Percentiles rank a stretch among this genome's conserved stretches.
Conservation (phyloP, 2,888 invertebrate genomes). For the Tridacna gigas region DNA sequence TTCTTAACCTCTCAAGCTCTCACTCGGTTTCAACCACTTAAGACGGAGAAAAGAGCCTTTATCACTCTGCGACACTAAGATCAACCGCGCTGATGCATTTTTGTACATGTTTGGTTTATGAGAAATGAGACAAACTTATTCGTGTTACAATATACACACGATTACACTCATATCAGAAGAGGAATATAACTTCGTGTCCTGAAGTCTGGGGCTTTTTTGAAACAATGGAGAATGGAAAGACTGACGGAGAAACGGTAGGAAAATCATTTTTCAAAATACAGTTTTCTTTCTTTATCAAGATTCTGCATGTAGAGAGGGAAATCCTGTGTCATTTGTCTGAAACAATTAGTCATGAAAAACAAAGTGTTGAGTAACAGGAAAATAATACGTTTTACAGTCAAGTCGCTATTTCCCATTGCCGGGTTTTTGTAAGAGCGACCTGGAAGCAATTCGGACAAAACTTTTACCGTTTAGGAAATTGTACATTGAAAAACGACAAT, state of each 20-base stretch:
- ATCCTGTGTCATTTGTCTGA: background rate
- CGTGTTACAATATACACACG: background rate
- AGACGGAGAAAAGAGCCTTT: constrained; percentile 47
- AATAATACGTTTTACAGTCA: constrained; percentile 48
- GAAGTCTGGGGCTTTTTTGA: constrained; percentile 6
- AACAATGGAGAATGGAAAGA: constrained; percentile 16
- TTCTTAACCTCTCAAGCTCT: constrained; percentile 30
- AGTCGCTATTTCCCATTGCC: constrained; percentile 58
- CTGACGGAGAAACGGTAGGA: constrained; percentile 11
- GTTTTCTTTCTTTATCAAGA: background rate
- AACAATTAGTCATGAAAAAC: constrained; percentile 2
- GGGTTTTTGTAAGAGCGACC: constrained; percentile 15
- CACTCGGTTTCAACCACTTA: constrained; percentile 40
- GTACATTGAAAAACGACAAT: constrained; percentile 28
- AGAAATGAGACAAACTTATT: constrained; percentile 1
- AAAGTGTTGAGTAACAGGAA: constrained; percentile 38
- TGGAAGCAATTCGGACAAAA: constrained; percentile 33
- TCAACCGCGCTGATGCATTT: constrained; percentile 39
- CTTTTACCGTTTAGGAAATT: constrained; percentile 38
- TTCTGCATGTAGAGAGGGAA: background rate
- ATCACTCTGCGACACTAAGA: constrained; percentile 47
- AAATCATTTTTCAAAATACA: background rate
- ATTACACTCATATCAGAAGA: background rate
- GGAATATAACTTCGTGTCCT: constrained; percentile 8
- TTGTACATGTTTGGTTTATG: constrained; percentile 32